Evolutionary conservation across 2,888 invertebrate species (phyloP).

Genomic region (Drosophila affinis): DNA sequence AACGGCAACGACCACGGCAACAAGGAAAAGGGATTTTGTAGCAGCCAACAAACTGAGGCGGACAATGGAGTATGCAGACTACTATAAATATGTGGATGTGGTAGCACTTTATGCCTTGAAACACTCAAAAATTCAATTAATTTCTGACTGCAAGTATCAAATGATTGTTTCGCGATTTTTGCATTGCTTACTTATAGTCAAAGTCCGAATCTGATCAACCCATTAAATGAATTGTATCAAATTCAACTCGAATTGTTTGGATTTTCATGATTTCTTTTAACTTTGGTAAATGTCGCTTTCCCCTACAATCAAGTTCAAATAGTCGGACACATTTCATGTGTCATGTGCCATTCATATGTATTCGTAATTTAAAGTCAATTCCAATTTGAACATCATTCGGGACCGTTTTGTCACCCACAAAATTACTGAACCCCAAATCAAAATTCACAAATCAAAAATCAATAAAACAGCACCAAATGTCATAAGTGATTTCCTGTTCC

Average conservation of each 20-base stretch:
- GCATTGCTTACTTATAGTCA: too few relatives aligned
- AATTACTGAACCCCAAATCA: conserved; percentile 64
- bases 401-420: conserved; percentile 55
- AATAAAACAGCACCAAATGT: conserved; percentile 69
- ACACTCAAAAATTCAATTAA: neutral
- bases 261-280: too few relatives aligned
- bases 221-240: too few relatives aligned
- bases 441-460: conserved; percentile 48
- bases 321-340: too few relatives aligned
- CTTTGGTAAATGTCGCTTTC: neutral
- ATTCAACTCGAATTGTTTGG: too few relatives aligned
- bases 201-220: too few relatives aligned
- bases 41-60: neutral
- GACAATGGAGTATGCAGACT: conserved; percentile 9
- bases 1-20: conserved; percentile 7
- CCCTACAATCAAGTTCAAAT: neutral
- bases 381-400: conserved; percentile 21
- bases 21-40: conserved; percentile 36
- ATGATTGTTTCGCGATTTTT: too few relatives aligned
- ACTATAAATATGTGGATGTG: neutral
- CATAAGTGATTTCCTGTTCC: conserved; percentile 77
- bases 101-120: conserved; percentile 20
- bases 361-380: conserved; percentile 16
- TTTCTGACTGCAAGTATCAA: too few relatives aligned
- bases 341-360: neutral